Base-by-base conservation (phyloP, 2,888 invertebrate species). In the Laothoe populi region DNA sequence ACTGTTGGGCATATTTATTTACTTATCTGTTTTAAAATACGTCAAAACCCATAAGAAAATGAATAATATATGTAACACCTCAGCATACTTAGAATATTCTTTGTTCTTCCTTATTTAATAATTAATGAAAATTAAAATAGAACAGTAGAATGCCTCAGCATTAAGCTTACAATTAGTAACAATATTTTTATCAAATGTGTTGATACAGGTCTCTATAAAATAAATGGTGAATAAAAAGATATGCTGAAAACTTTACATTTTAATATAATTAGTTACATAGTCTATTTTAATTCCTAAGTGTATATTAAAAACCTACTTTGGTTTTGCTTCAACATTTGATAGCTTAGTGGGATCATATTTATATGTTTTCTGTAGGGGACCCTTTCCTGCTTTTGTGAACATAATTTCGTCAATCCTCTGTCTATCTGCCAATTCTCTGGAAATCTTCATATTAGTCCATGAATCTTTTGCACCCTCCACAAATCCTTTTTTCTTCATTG, bases 331-430 rank as follows among this genome's bases (percentile, higher is more conserved):
- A 26, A 94, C 76, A 72, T 87, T 85, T 63, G 90, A 74, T 65
- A 92, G 69, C 71, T 95, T 95, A 59, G 95, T 95, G 1, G 98
- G 98, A 86, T 98, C 96, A 82, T 95, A 95, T 84, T 96, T 95
- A 79, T 95, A 99, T 0, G 99, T 99, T 87, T 97, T 98, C 42
- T 95, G 94, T 49, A 98, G 78, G 0, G 99, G 97, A 0, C 97
- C 98, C 79, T 95, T 95, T 11, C 98, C 99, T 0, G 98, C 98
- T 82, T 94, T 94, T 64, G 95, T 95, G 79, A 98, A 98, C 61
- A 95, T 94, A 68, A 96, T 91, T 73, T 96, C 95, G 83, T 98
- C 98, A 67, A 96, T 84, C 65, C 95, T 90, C 73, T 95, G 94
- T 62, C 98, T 93, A 44, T 97, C 96, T 66, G 96, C 95, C 61